Evolutionary conservation across 37 sponge, comb jelly and placozoan species (phyloP), one percentile per base, ranked within the genome.

Genomic region (Beroe ovata): DNA sequence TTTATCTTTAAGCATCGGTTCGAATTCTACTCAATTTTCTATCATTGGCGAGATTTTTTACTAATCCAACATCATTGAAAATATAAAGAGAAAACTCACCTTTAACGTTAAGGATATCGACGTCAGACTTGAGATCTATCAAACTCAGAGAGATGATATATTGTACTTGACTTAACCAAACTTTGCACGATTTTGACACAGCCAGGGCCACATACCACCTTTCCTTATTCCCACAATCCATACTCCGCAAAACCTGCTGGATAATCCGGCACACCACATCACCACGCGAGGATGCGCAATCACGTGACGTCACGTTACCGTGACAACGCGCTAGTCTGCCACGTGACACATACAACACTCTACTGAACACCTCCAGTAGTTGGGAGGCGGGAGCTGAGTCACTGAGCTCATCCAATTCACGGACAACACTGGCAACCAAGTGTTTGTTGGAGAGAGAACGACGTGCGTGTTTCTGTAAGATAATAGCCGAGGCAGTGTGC

Each of bases 151-250:
- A 19, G 16, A 66, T 14, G 4, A 66, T 33, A 25, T 32, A 0
- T 16, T 30, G 32, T 14, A 66, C 69, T 30, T 66, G 69, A 30
- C 32, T 0, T 37, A 66, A 16, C 69, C 69, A 66, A 6, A 30
- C 36, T 66, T 66, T 66, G 36, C 69, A 66, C 16, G 16, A 29
- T 18, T 66, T 66, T 14, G 69, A 66, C 8, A 66, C 35, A 1
- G 69, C 69, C 16, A 66, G 36, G 16, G 69, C 25, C 33, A 66
- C 69, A 66, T 42, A 77, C 84, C 84, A 77, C 54, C 54, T 8
- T 4, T 77, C 84, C 47, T 77, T 77, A 11, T 36, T 77, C 4
- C 54, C 54, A 37, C 47, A 42, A 1, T 77, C 84, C 84, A 77
- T 21, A 23, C 84, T 77, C 2, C 38, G 28, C 47, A 77, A 41